A percentile compares a stretch with the other conserved stretches of the same genome.
Evolutionary conservation across 1,140 invertebrate genomes (phyloP).

Genomic region (Rhyzopertha dominica): DNA sequence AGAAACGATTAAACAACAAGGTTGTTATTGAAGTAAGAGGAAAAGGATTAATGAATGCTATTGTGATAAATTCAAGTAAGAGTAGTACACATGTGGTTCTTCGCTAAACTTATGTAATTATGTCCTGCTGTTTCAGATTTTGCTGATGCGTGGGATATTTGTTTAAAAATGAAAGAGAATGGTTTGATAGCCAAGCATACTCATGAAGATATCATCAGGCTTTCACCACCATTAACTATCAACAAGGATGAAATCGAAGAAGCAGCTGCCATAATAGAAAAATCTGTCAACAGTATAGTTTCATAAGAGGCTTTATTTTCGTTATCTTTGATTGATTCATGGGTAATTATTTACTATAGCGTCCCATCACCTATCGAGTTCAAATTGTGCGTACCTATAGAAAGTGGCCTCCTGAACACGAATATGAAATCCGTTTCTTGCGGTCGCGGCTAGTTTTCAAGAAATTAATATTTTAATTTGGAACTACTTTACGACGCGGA

Average conservation of each 20-base stretch:
- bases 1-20: conserved; percentile 57
- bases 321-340: too few relatives aligned
- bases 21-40: conserved; percentile 78
- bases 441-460: too few relatives aligned
- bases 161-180: conserved; percentile 78
- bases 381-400: too few relatives aligned
- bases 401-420: too few relatives aligned
- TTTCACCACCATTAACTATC: conserved; percentile 92
- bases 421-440: too few relatives aligned
- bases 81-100: not conserved
- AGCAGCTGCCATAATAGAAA: conserved; percentile 75
- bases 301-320: too few relatives aligned
- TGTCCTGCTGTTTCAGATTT: conserved; percentile 40
- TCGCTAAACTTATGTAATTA: not conserved
- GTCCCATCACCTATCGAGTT: too few relatives aligned
- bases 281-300: conserved; percentile 49
- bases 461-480: too few relatives aligned
- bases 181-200: conserved; percentile 95
- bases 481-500: too few relatives aligned
- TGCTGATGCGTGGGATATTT: conserved; percentile 73
- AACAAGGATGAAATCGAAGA: conserved; percentile 75
- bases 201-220: conserved; percentile 84
- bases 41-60: conserved; percentile 91
- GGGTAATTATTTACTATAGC: too few relatives aligned
- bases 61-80: conserved; percentile 84